These are phyloP conservation scores for Amphimallon solstitiale DNA, from an alignment of 2,888 invertebrate species.

Conservation along the genomic window DNA sequence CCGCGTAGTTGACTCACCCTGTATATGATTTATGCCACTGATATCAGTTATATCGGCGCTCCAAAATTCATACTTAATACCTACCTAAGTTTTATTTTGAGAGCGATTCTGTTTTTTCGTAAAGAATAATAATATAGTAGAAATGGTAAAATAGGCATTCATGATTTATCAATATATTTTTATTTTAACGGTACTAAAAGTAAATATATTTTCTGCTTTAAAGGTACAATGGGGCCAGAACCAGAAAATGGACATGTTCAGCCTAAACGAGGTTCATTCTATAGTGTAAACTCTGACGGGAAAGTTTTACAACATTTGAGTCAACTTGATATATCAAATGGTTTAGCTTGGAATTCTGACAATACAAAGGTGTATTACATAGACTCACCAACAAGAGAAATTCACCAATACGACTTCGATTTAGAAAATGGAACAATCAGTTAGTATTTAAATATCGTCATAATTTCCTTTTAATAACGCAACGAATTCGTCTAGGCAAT, in stretches of 20 bases:
- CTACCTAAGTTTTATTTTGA: too few species aligned
- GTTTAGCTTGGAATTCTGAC: conserved; percentile 78
- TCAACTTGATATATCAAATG: conserved; percentile 76
- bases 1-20: too few species aligned
- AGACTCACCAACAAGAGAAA: conserved; percentile 74
- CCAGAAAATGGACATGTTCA: conserved; percentile 26
- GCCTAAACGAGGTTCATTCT: conserved; percentile 35
- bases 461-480: too few species aligned
- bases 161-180: too few species aligned
- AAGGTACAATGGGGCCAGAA: conserved; percentile 41
- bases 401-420: conserved; percentile 79
- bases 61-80: too few species aligned
- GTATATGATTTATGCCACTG: too few species aligned
- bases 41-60: too few species aligned
- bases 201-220: neutral
- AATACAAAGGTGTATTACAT: conserved; percentile 78
- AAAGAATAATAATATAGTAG: too few species aligned
- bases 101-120: too few species aligned
- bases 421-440: conserved; percentile 71
- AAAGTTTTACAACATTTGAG: conserved; percentile 48
- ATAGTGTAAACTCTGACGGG: conserved; percentile 20
- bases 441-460: conserved; percentile 57
- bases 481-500: conserved; percentile 22
- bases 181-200: too few species aligned
- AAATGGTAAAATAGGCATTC: too few species aligned